Conservation (phyloP, 2,797 vertebrate species). For the Otolemur crassicaudatus region DNA sequence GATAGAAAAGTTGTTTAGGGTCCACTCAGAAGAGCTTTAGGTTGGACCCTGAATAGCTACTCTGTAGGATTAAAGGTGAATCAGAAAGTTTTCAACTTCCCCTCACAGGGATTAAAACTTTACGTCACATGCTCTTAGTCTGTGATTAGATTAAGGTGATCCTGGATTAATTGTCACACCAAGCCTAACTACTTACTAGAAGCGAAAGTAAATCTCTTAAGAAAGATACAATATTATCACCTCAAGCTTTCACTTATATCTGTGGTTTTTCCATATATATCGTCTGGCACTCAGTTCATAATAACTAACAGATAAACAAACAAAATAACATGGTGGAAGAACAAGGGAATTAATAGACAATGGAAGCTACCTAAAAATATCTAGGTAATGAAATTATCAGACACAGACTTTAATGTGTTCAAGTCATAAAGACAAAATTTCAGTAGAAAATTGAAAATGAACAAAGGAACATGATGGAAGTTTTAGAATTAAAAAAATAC, state of each 20-base stretch:
- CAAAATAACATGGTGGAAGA: not conserved
- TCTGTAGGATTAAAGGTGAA: not conserved
- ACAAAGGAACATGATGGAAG: conserved; percentile 11
- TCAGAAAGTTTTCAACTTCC: not conserved
- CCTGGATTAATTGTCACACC: not conserved
- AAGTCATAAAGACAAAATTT: not conserved
- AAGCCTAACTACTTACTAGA: not conserved
- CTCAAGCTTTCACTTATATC: not conserved
- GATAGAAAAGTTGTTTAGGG: not conserved
- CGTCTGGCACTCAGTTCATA: not conserved
- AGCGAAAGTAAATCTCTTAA: not conserved
- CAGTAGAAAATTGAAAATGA: conserved; percentile 24
- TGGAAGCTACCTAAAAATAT: not conserved
- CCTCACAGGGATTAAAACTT: not conserved
- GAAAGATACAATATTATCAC: not conserved
- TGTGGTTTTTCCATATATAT: not conserved
- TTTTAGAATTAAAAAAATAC: conserved; percentile 18
- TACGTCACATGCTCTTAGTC: not conserved
- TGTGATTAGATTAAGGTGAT: not conserved
- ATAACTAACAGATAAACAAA: not conserved
- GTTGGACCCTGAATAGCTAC: not conserved
- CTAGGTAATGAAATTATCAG: not conserved
- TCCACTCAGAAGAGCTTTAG: not conserved
- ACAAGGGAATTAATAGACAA: not conserved
- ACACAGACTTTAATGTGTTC: not conserved